Conservation (phyloP, 2,888 invertebrate species). For the Cepaea hortensis region DNA sequence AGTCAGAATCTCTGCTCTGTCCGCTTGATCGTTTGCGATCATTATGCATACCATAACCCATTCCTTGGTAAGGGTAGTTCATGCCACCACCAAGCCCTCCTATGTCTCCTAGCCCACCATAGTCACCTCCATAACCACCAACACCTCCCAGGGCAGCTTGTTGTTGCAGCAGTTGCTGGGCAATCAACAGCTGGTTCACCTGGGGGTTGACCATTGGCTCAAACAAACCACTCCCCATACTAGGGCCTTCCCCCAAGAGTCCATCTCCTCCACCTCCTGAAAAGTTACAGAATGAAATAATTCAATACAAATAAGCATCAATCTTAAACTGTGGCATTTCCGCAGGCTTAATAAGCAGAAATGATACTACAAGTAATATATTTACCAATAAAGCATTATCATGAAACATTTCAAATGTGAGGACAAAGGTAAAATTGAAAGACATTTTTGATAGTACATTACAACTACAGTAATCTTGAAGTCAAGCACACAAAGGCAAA, state of each 20-base stretch:
- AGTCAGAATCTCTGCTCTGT: slow-evolving; percentile 37
- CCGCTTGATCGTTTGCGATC: slow-evolving; percentile 36
- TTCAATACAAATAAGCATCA: too few species aligned
- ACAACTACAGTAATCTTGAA: too few species aligned
- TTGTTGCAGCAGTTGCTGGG: slow-evolving; percentile 52
- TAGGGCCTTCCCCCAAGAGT: slow-evolving; percentile 37
- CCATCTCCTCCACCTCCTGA: slow-evolving; percentile 34
- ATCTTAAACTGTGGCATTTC: too few species aligned
- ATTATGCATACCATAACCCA: slow-evolving; percentile 19
- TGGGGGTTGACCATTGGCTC: slow-evolving; percentile 36
- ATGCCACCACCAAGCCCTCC: slow-evolving; percentile 4
- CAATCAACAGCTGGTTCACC: slow-evolving; percentile 52
- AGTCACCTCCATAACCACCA: slow-evolving; percentile 1
- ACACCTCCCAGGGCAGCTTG: slow-evolving; percentile 32
- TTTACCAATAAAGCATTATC: background rate
- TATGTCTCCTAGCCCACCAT: slow-evolving; percentile 1
- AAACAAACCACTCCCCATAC: slow-evolving; percentile 27
- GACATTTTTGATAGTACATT: too few species aligned
- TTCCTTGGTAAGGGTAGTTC: slow-evolving; percentile 28
- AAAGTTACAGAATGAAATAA: background rate
- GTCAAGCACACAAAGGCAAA: too few species aligned
- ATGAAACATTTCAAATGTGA: background rate
- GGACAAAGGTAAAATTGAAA: background rate
- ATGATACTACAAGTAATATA: background rate
- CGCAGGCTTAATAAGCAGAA: too few species aligned